These are phyloP conservation scores for Pogoniulus pusillus DNA, from an alignment of 2,797 vertebrate genomes.

Conservation along the genomic window DNA sequence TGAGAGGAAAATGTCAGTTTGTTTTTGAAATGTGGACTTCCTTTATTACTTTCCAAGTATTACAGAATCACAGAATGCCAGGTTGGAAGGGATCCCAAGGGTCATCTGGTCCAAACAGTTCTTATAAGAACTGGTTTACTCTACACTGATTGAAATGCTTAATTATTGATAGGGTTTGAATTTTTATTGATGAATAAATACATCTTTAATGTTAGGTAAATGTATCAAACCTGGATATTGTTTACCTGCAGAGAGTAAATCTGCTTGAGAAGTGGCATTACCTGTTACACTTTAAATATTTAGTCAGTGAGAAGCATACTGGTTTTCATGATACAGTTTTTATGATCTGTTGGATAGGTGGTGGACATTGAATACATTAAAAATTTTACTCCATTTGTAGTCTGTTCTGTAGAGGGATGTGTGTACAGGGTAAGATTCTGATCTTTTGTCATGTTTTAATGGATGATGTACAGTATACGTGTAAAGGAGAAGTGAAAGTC, in stretches of 20 bases:
- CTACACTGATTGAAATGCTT: neutral
- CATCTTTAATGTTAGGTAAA: neutral
- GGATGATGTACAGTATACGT: neutral
- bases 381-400: neutral
- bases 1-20: neutral
- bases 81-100: no score
- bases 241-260: neutral
- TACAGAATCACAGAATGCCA: no score
- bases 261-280: neutral
- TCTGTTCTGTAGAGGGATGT: neutral
- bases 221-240: neutral
- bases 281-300: neutral
- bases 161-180: neutral
- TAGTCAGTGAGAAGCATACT: neutral
- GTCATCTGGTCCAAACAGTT: no score
- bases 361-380: neutral
- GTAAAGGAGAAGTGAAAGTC: neutral
- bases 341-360: neutral
- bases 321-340: neutral
- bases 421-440: neutral
- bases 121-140: neutral
- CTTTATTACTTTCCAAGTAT: neutral
- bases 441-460: neutral
- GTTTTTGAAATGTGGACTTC: neutral
- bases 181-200: neutral